Evolutionary conservation across 2,113 vertebrate species (phyloP).

Genomic region (Isichthys henryi): DNA sequence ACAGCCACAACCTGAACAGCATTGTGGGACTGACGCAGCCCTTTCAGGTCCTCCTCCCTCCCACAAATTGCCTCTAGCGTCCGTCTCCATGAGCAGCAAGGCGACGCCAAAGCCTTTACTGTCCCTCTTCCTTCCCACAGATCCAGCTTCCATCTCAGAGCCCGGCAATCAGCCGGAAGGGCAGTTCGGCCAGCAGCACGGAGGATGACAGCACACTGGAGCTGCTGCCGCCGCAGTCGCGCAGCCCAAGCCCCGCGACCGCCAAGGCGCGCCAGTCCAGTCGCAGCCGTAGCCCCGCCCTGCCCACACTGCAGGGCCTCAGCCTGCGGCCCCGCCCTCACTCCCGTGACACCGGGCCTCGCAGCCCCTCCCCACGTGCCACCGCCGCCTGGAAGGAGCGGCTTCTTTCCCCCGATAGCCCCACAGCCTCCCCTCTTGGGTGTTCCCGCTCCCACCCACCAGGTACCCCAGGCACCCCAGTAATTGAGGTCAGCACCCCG

Average conservation of each 20-base stretch:
- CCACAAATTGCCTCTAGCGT: background rate
- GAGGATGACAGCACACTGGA: slow-evolving; percentile 93
- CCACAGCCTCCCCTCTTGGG: slow-evolving; percentile 47
- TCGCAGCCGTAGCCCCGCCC: slow-evolving; percentile 72
- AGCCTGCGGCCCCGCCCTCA: slow-evolving; percentile 64
- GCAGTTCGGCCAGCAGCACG: slow-evolving; percentile 75
- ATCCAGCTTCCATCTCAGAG: slow-evolving; percentile 78
- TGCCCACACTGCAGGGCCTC: slow-evolving; percentile 82
- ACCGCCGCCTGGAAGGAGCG: slow-evolving; percentile 46
- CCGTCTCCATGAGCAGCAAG: background rate
- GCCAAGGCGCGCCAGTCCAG: slow-evolving; percentile 68
- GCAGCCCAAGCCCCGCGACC: slow-evolving; percentile 85
- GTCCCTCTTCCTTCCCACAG: slow-evolving; percentile 45
- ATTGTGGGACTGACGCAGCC: slow-evolving; percentile 83
- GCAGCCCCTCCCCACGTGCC: slow-evolving; percentile 69
- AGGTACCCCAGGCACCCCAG: slow-evolving; percentile 40
- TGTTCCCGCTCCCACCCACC: slow-evolving; percentile 51
- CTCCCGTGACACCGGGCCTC: slow-evolving; percentile 63
- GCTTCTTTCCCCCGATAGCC: slow-evolving; percentile 50
- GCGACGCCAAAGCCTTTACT: background rate
- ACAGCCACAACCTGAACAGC: slow-evolving; percentile 78
- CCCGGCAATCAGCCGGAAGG: slow-evolving; percentile 56
- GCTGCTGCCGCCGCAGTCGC: slow-evolving; percentile 77
- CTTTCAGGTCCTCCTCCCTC: slow-evolving; percentile 72
- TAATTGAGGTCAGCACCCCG: slow-evolving; percentile 46